Evolutionary conservation across 2,113 vertebrate species (phyloP).

Genomic region (Naja naja): DNA sequence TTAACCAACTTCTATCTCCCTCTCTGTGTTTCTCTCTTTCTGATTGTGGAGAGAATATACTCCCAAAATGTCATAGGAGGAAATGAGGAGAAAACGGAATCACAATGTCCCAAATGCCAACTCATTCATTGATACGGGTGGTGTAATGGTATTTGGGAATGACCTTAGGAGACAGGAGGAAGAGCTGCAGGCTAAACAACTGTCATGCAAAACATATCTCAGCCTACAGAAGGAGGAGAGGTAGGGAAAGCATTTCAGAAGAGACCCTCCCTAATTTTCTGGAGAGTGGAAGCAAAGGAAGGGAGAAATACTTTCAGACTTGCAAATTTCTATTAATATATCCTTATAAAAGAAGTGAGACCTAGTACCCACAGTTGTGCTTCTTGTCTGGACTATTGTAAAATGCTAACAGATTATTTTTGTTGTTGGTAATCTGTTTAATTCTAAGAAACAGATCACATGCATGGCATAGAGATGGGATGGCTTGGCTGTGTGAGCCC

Average conservation of each 20-base stretch:
- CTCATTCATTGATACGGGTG: neutral
- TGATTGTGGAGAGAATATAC: neutral
- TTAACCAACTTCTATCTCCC: neutral
- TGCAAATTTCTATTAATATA: neutral
- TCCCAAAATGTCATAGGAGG: neutral
- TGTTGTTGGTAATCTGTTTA: neutral
- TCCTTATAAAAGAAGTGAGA: neutral
- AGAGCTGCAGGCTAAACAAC: neutral
- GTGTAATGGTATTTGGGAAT: neutral
- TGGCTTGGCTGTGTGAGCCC: neutral
- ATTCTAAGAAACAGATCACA: neutral
- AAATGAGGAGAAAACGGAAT: neutral
- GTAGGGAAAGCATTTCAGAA: neutral
- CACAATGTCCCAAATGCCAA: neutral
- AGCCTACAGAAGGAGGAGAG: neutral
- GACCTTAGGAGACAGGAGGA: neutral
- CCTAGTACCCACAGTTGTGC: neutral
- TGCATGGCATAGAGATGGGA: neutral
- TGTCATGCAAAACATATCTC: neutral
- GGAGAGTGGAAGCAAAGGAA: neutral
- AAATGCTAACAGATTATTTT: neutral
- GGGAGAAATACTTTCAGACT: neutral
- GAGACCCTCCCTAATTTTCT: neutral
- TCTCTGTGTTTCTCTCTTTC: neutral
- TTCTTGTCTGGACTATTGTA: neutral